These are phyloP conservation scores for Phycodurus eques DNA, from an alignment of 2,113 vertebrate genomes.

Conservation along the genomic window DNA sequence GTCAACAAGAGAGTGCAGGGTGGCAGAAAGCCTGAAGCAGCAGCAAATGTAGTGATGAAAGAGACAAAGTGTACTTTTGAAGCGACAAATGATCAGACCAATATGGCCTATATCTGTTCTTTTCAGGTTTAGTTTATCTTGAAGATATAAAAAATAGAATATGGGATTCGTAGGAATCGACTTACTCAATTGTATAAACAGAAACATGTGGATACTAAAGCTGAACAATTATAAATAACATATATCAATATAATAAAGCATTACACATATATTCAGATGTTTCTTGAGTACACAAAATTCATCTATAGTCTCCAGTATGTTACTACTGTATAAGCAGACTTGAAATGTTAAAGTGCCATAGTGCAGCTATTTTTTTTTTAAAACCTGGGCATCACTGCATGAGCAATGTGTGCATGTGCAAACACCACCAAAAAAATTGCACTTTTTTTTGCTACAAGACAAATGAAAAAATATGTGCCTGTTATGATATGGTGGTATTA, in stretches of 20 bases:
- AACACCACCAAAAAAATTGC: not conserved
- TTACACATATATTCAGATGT: too few species aligned
- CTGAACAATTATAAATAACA: not conserved
- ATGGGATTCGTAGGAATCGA: not conserved
- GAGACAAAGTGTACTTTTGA: conserved; percentile 7
- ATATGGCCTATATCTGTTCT: not conserved
- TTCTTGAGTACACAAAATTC: too few species aligned
- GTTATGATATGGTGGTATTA: too few species aligned
- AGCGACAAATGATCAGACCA: not conserved
- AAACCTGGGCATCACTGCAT: not conserved
- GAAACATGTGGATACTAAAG: not conserved
- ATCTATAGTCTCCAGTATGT: too few species aligned
- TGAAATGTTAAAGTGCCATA: not conserved
- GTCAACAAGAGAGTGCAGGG: conserved; percentile 28
- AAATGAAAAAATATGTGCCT: too few species aligned
- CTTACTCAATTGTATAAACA: not conserved
- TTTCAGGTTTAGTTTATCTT: not conserved
- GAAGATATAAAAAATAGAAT: not conserved
- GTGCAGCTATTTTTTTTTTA: not conserved
- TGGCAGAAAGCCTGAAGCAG: conserved; percentile 13
- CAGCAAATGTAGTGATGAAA: conserved; percentile 20
- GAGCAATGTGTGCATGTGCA: not conserved
- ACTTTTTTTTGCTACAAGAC: not conserved
- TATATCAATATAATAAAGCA: not conserved
- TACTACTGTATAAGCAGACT: not conserved